These are phyloP conservation scores for Ectropis grisescens DNA, from an alignment of 1,140 invertebrate genomes.

Conservation along the genomic window DNA sequence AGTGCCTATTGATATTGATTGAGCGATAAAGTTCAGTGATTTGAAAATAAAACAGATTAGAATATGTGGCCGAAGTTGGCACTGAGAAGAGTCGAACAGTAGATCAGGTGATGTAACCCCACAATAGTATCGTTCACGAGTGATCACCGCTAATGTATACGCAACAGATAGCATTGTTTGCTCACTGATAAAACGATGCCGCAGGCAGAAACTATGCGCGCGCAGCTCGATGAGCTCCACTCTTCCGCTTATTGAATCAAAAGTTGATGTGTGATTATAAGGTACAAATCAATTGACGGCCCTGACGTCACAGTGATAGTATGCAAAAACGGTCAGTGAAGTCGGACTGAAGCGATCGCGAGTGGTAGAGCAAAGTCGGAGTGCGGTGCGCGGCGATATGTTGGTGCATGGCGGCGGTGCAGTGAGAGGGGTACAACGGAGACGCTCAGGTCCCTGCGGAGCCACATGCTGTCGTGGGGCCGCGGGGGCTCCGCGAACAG, in stretches of 20 bases:
- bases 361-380: constrained; percentile 23
- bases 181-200: constrained; percentile 41
- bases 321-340: constrained; percentile 27
- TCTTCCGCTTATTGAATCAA: no score
- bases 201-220: constrained; percentile 29
- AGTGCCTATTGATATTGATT: no score
- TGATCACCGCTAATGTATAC: constrained; percentile 29
- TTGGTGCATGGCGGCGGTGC: constrained; percentile 50
- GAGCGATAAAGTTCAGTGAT: no score
- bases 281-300: no score
- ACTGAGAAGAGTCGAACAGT: no score
- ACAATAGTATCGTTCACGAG: constrained; percentile 20
- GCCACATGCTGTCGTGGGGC: constrained; percentile 58
- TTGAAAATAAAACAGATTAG: no score
- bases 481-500: constrained; percentile 22
- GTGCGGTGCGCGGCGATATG: constrained; percentile 48
- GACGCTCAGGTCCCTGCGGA: constrained; percentile 59
- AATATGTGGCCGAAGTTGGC: no score
- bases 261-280: no score
- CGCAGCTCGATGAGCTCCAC: no score
- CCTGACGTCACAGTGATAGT: no score
- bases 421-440: constrained; percentile 56
- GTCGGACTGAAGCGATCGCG: constrained; percentile 23
- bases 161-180: constrained; percentile 49
- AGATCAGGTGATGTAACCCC: no score